Evolutionary conservation across 2,888 invertebrate species (phyloP), one percentile per base, ranked within the genome.

Genomic region (Cerceris rybyensis): DNA sequence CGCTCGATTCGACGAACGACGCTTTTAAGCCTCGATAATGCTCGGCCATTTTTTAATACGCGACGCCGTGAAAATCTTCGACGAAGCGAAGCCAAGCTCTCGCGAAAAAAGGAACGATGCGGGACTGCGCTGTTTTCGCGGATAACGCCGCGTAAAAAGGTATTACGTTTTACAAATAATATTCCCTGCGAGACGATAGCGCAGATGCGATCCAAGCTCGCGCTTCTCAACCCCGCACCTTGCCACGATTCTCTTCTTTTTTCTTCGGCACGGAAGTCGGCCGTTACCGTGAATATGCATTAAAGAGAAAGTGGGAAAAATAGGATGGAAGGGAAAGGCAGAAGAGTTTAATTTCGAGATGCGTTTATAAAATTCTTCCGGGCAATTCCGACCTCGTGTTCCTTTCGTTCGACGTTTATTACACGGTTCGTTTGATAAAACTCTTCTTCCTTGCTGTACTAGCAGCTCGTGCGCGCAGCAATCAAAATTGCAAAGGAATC

Each of bases 1-100:
- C 72, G 50, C 66, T 67, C 43, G 67, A 70, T 74, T 81, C 78
- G 80, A 80, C 80, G 80, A 70, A 78, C 78, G 78, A 70, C 78
- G 67, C 80, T 74, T 78, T 78, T 78, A 80, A 81, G 74, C 80
- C 72, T 75, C 80, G 80, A 80, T 81, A 81, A 81, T 81, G 75
- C 74, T 68, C 78, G 9, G 46, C 75, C 75, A 78, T 81, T 80
- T 80, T 77, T 81, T 80, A 58, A 55, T 72, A 64, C 46, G 52
- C 58, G 41, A 55, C 60, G 60, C 28, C 65, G 43, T n/a, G 61
- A 54, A 70, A 71, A 74, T 74, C 80, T 61, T 54, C 61, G 17
- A 16, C 57, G 66, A 74, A 60, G 28, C 66, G 74, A 77, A 71
- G 28, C 28, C 28, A 4, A 28, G 28, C 28, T 79, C 64, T 79